These are phyloP conservation scores for Zaprionus africanus DNA, from an alignment of 1,140 invertebrate genomes.

Conservation along the genomic window DNA sequence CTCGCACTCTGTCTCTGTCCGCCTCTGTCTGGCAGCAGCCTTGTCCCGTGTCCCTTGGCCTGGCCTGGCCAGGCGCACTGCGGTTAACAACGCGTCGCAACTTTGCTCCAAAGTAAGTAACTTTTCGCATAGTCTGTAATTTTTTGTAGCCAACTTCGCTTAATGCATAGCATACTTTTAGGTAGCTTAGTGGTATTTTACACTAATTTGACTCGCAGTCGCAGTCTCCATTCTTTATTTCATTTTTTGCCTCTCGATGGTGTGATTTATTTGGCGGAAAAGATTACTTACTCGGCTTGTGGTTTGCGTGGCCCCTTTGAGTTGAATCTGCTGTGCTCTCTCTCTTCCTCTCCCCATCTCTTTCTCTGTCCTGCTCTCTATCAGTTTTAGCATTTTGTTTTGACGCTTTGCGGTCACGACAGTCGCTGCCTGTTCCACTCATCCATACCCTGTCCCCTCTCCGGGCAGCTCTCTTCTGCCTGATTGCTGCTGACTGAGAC, in stretches of 20 bases:
- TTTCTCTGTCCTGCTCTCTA: neutral
- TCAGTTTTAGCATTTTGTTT: slow-evolving; percentile 47
- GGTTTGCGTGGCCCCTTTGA: slow-evolving; percentile 49
- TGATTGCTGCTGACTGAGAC: slow-evolving; percentile 14
- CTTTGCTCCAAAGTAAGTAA: slow-evolving; percentile 74
- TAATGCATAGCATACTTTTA: slow-evolving; percentile 80
- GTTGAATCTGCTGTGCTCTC: neutral
- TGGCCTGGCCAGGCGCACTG: slow-evolving; percentile 40
- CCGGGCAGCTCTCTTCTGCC: neutral
- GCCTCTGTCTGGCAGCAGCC: neutral
- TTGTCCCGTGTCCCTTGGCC: slow-evolving; percentile 9
- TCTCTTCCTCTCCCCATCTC: neutral
- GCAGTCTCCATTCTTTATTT: slow-evolving; percentile 39
- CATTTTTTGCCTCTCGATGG: slow-evolving; percentile 58
- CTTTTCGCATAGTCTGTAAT: slow-evolving; percentile 79
- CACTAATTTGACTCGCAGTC: slow-evolving; percentile 75
- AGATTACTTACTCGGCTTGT: slow-evolving; percentile 78
- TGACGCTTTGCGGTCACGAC: slow-evolving; percentile 36
- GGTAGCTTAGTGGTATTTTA: slow-evolving; percentile 80
- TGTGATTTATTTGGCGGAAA: slow-evolving; percentile 84
- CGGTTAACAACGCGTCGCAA: slow-evolving; percentile 80
- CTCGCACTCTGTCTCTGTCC: neutral
- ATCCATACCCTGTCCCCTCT: neutral
- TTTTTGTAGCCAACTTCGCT: slow-evolving; percentile 51
- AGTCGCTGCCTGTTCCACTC: neutral